These are phyloP conservation scores for Resseliella maxima DNA, from an alignment of 2,888 invertebrate species.

Conservation along the genomic window DNA sequence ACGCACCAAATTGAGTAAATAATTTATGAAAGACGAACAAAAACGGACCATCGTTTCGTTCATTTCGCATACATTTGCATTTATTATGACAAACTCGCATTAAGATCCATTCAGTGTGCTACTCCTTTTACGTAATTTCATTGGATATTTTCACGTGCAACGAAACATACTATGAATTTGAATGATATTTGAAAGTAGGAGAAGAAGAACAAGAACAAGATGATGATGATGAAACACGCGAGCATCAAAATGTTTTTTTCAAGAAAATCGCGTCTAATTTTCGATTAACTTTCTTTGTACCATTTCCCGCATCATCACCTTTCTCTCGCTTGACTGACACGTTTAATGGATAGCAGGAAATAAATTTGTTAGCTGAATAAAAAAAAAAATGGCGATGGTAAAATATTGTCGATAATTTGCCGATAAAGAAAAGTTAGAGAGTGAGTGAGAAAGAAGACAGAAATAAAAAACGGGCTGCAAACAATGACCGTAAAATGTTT, in stretches of 20 bases:
- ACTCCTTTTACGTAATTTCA: not conserved
- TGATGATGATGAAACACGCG: no score
- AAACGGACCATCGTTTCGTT: not conserved
- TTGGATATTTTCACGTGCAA: slow-evolving; percentile 24
- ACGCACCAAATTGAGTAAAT: slow-evolving; percentile 40
- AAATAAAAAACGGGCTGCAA: not conserved
- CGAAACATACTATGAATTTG: slow-evolving; percentile 30
- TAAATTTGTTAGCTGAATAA: not conserved
- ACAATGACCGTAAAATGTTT: not conserved
- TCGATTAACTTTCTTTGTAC: not conserved
- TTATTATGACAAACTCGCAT: not conserved
- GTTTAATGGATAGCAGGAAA: not conserved
- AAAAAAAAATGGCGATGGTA: not conserved
- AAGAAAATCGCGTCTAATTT: not conserved
- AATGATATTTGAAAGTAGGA: not conserved
- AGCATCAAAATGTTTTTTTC: not conserved
- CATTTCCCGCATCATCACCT: not conserved
- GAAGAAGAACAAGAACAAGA: no score
- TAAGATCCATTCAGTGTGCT: not conserved
- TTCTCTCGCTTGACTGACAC: not conserved
- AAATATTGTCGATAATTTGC: not conserved
- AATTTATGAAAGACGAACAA: not conserved
- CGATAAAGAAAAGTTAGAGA: not conserved
- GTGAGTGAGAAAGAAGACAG: no score
- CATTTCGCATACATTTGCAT: slow-evolving; percentile 46